Percentiles rank a stretch among this genome's conserved stretches.
These are phyloP conservation scores for Crotalus helleri DNA, from an alignment of 2,113 vertebrate species.

Conservation along the genomic window DNA sequence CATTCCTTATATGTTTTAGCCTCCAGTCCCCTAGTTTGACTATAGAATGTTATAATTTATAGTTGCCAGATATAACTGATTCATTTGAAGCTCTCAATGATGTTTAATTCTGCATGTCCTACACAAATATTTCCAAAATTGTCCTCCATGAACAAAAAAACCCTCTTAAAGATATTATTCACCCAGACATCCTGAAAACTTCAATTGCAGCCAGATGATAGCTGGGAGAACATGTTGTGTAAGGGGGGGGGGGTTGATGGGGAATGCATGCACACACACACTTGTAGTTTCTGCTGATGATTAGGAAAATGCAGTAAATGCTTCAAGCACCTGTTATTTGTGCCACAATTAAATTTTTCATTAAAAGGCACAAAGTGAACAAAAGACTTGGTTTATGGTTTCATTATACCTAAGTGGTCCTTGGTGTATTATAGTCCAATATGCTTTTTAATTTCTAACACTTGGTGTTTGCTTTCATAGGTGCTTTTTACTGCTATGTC, in stretches of 20 bases:
- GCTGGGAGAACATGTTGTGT: conserved; percentile 29
- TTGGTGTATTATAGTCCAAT: conserved; percentile 18
- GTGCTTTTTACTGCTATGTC: conserved; percentile 15
- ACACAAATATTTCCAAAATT: not conserved
- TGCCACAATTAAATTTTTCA: conserved; percentile 31
- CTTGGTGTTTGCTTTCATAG: conserved; percentile 17
- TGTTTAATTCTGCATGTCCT: conserved; percentile 24
- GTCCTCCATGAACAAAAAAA: conserved; percentile 8
- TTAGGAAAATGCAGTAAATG: conserved; percentile 5
- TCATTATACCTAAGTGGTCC: conserved; percentile 25
- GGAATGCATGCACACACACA: not conserved
- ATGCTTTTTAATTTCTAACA: conserved; percentile 30
- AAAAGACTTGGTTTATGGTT: conserved; percentile 27
- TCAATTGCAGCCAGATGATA: conserved; percentile 31
- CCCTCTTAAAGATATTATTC: not conserved
- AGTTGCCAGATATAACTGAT: conserved; percentile 17
- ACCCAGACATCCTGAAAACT: not conserved
- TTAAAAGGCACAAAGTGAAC: conserved; percentile 35
- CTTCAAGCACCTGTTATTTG: conserved; percentile 37
- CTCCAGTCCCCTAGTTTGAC: not conserved
- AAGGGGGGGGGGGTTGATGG: not conserved
- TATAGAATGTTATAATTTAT: conserved; percentile 9
- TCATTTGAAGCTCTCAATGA: not conserved
- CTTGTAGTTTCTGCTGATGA: conserved; percentile 14
- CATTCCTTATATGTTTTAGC: too few species aligned